Base-by-base conservation (phyloP, 1,140 invertebrate genomes). In the Sarcophaga bullata region DNA sequence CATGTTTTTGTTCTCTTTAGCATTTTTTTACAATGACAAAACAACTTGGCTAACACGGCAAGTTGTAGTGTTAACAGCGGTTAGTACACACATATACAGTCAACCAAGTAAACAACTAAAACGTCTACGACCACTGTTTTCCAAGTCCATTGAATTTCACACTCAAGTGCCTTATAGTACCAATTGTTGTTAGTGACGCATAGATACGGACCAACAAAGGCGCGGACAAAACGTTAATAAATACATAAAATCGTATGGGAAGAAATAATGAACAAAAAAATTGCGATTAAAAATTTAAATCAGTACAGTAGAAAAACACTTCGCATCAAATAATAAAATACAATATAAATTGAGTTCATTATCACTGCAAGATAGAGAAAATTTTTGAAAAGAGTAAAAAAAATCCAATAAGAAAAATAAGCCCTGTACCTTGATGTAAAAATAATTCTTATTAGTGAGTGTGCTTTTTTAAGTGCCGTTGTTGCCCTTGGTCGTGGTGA, bases 171-270 rank as follows among this genome's bases (percentile, higher is more conserved):
- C 75, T 78, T 78, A 78, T 78, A 37, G 25, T 37, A 78, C 10
- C 75, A 58, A 58, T 58, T 19, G 49, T 19, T 17, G 49, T 19
- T 17, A 78, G 75, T 78, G 75, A 78, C 75, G 75, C 75, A 78
- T 78, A 78, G 48, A 78, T 52, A 78, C 75, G 75, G 75, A 50
- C 75, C n/a, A 78, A 78, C 48, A 49, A 78, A 78, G 75, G 75
- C 50, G 75, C 75, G 75, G 75, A 78, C 49, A 78, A 76, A n/a
- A 78, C 75, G 75, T 78, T 78, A 50, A 78, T 19, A 78, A 78
- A 19, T 25, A 78, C n/a, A 78, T 10, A 52, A 48, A 78, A 52
- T 19, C 17, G 50, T 78, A 49, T 17, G 50, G 50, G 50, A 78
- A 78, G 10, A 68, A 25, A 68, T 8, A 68, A 37, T 72, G 37